A percentile compares a stretch with the other conserved stretches of the same genome.
phyloP scores from a whole-genome alignment of 2,113 vertebrate genomes.

The Alethe castanea region DNA sequence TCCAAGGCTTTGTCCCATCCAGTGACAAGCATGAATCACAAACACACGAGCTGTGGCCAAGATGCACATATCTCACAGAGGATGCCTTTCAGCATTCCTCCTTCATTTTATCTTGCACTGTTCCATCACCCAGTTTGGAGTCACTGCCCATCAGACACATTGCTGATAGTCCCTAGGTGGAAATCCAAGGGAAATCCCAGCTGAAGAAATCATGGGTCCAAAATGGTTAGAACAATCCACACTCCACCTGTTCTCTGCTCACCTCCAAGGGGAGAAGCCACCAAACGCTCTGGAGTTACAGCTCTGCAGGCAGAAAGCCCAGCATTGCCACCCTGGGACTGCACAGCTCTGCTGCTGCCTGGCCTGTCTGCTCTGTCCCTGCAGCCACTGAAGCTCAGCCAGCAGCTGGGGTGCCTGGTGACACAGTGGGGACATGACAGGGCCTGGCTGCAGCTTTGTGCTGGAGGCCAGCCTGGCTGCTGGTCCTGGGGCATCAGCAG shows the following conservation, averaged over 20 bases:
- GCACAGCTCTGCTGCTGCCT: neutral
- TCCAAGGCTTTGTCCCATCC: neutral
- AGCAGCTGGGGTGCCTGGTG: neutral
- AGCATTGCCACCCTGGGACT: rapidly evolving
- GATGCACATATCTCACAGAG: rapidly evolving
- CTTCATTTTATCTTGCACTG: neutral
- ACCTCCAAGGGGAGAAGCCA: neutral
- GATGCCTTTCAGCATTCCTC: neutral
- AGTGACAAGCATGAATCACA: neutral
- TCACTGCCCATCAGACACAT: neutral
- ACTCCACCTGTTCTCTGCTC: neutral
- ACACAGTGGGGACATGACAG: neutral
- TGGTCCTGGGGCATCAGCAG: neutral
- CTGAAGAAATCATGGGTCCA: neutral
- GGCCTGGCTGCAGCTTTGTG: neutral
- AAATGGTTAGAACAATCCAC: neutral
- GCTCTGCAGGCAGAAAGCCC: neutral
- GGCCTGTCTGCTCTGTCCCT: neutral
- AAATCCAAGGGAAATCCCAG: neutral
- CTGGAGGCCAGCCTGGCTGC: neutral
- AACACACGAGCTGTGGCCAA: rapidly evolving
- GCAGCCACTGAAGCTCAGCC: neutral
- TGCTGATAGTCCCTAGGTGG: neutral
- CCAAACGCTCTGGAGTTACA: neutral
- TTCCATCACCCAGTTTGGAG: neutral